Conservation (phyloP, 2,888 invertebrate genomes). For the Catonia carolina region DNA sequence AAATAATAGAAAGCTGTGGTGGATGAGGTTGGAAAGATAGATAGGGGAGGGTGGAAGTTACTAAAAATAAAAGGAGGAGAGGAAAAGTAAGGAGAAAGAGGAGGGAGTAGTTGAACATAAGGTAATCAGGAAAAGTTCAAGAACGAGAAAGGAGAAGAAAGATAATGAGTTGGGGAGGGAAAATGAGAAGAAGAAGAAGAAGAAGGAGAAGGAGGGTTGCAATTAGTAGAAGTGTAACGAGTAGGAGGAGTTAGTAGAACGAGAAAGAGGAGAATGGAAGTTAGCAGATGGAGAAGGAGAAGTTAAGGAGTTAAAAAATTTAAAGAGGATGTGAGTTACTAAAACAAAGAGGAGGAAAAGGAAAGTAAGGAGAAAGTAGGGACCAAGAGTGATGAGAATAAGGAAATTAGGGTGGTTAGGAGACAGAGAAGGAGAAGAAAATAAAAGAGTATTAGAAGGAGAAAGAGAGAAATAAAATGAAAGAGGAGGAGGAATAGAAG, state of each 20-base stretch:
- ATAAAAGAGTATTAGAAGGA: too few relatives aligned
- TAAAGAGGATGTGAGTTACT: too few relatives aligned
- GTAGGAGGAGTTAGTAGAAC: not conserved
- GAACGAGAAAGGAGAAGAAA: not conserved
- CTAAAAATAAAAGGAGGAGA: not conserved
- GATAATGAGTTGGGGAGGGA: not conserved
- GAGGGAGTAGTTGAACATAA: not conserved
- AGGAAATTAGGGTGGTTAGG: too few relatives aligned
- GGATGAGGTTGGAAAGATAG: not conserved
- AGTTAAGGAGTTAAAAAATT: too few relatives aligned
- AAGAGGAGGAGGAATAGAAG: too few relatives aligned
- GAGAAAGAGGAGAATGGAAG: not conserved
- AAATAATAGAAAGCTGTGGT: not conserved
- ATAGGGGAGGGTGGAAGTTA: not conserved
- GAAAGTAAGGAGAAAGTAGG: too few relatives aligned
- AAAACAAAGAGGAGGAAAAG: too few relatives aligned
- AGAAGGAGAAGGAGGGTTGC: not conserved
- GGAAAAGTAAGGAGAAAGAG: not conserved
- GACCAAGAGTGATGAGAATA: too few relatives aligned
- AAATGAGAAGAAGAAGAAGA: too few relatives aligned
- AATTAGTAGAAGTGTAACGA: not conserved
- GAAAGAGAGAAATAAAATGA: too few relatives aligned
- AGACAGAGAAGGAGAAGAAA: too few relatives aligned
- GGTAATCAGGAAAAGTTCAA: not conserved
- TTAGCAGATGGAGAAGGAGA: too few relatives aligned